Percentiles rank a stretch among this genome's conserved stretches.
phyloP scores from a whole-genome alignment of 2,797 vertebrate species.

The Podarcis siculus region DNA sequence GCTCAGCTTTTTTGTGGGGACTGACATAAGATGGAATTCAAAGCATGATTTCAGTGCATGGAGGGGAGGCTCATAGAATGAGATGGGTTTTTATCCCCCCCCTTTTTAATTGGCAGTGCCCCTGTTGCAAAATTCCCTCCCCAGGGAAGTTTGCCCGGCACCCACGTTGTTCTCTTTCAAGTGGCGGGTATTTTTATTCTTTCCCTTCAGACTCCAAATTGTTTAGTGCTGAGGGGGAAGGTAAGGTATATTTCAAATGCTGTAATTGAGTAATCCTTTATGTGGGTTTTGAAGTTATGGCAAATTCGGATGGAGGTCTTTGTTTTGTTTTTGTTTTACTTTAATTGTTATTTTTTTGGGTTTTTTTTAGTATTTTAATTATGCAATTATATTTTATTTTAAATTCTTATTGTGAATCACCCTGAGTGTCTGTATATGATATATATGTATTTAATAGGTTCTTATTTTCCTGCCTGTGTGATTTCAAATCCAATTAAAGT shows the following conservation, averaged over 20 bases:
- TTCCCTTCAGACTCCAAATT: not conserved
- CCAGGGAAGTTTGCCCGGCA: no score
- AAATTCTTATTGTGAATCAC: not conserved
- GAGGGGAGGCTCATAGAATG: not conserved
- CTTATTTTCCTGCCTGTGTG: not conserved
- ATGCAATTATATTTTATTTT: not conserved
- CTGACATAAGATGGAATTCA: not conserved
- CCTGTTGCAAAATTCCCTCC: no score
- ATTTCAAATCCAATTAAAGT: not conserved
- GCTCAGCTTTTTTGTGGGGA: not conserved
- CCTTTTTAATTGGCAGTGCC: no score
- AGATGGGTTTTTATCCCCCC: not conserved
- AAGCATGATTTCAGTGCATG: not conserved
- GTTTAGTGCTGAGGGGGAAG: not conserved
- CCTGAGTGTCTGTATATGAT: no score
- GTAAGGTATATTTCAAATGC: not conserved
- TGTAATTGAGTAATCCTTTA: not conserved
- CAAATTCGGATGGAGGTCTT: not conserved
- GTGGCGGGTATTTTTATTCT: no score
- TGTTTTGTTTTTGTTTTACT: not conserved
- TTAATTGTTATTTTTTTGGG: not conserved
- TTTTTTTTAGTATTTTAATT: not conserved
- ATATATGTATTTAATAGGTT: no score
- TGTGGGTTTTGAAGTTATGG: not conserved
- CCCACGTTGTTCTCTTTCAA: no score